These are phyloP conservation scores for Seira sanloemensis DNA, from an alignment of 2,888 invertebrate species.

Conservation along the genomic window DNA sequence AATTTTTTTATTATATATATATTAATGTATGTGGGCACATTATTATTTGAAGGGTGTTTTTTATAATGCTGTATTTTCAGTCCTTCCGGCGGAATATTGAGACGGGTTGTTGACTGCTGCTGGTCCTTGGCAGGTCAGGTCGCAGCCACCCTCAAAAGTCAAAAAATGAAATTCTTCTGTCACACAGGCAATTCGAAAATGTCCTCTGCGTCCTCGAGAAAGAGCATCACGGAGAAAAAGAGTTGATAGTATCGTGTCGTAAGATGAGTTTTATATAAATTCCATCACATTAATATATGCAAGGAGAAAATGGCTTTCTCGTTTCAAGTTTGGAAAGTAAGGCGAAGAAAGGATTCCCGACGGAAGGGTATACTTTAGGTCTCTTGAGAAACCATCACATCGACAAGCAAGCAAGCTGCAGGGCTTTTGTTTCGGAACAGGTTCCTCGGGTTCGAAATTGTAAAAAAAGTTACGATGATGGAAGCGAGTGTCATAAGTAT, in stretches of 20 bases:
- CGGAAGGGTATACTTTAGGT: background rate
- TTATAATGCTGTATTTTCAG: slow-evolving; percentile 68
- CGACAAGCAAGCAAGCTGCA: background rate
- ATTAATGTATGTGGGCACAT: slow-evolving; percentile 35
- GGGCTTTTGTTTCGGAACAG: background rate
- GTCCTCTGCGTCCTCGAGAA: background rate
- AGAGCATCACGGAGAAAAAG: slow-evolving; percentile 7
- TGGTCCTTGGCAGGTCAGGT: slow-evolving; percentile 71
- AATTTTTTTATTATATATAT: too few relatives aligned
- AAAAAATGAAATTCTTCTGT: slow-evolving; percentile 24
- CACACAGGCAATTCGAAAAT: slow-evolving; percentile 27
- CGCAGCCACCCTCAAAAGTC: slow-evolving; percentile 46
- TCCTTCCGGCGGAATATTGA: slow-evolving; percentile 70
- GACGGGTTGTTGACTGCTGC: slow-evolving; percentile 72
- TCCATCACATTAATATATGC: background rate
- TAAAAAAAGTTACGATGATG: too few relatives aligned
- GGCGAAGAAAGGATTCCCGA: background rate
- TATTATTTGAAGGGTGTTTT: slow-evolving; percentile 66
- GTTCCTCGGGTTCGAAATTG: too few relatives aligned
- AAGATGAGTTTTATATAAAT: slow-evolving; percentile 47
- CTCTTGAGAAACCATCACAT: background rate
- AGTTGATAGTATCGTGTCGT: slow-evolving; percentile 56
- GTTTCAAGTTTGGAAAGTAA: slow-evolving; percentile 30
- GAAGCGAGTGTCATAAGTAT: background rate
- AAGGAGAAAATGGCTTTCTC: slow-evolving; percentile 52